Evolutionary conservation across 2,113 vertebrate species (phyloP), one percentile per base, ranked within the genome.

Genomic region (Hippocampus mohnikei): DNA sequence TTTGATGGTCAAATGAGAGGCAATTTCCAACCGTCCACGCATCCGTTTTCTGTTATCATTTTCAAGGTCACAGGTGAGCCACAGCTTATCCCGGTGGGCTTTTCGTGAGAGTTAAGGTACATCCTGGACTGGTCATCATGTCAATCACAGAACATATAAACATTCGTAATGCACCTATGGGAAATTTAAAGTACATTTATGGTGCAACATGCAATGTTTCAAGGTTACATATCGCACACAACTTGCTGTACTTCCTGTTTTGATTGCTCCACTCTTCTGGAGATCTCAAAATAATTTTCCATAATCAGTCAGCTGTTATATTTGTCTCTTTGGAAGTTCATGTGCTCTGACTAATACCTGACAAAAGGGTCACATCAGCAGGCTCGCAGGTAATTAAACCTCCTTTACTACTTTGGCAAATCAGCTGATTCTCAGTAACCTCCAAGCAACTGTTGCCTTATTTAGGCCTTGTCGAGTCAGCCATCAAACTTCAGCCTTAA

Each of bases 281-380:
- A 29, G 6, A 15, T 60, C 27, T 59, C 13, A 16, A 18, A 8
- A 29, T 59, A 33, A 15, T 48, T 48, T 18, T 16, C 13, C 3
- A 48, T 16, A 18, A 5, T 4, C 33, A 60, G 27, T 33, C 15
- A 20, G 8, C 15, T 29, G 58, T 59, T 16, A 16, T 33, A 29
- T 8, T 33, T 60, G 58, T 60, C 27, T 27, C 16, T 18, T 60
- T 60, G 27, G 58, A 60, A 60, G 58, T 33, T 18, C 27, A 33
- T 60, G 27, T 33, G 27, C 58, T 33, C 58, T 60, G 58, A 33
- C 58, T 60, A 33, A 60, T 60, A 60, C 25, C 16, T 33, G 27
- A 33, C 58, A 33, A 60, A 60, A 60, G 33, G 58, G 27, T 60
- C 27, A 60, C 58, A 33, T 60, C 58, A 60, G 58, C 58, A 60